Base-by-base conservation (phyloP, 2,888 invertebrate species). In the Hymenopus coronatus region DNA sequence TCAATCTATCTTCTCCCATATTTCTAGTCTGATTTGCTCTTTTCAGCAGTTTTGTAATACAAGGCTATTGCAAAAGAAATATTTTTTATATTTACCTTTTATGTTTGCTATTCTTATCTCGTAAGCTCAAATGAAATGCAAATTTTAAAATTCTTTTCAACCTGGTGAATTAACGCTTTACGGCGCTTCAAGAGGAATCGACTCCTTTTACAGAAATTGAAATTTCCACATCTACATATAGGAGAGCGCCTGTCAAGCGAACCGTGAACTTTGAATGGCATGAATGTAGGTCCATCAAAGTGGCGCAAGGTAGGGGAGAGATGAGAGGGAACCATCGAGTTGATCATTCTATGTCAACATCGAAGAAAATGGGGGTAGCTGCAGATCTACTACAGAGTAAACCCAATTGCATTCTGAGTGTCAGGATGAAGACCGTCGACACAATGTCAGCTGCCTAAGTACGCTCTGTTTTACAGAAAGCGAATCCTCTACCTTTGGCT, bases 291-390 rank as follows among this genome's bases (percentile, higher is more conserved):
- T 70, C 54, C 54, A 70, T 70, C 54, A 70, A 70, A 70, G 54
- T 70, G 54, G 54, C 54, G 25, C 20, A 70, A 70, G 86, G 33
- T 4, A 27, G 54, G 15, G 85, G 85, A 27, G 14, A n/a, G 33
- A 20, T 33, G 54, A 54, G 54, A 54, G 27, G 9, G 81, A 86
- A 15, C 20, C 81, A 28, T 81, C 54, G 46, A 86, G 70, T 20
- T 81, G 46, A 86, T 86, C 86, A 86, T 85, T 28, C 70, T 86
- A 30, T 86, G 86, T 86, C 86, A 86, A 86, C 86, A 86, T 14
- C 15, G 86, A 27, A 85, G 85, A 70, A 85, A 70, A 20, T 40
- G 85, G 20, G 70, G 85, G 85, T 33, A 70, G 54, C 15, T 70
- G 54, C 54, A 70, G 54, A 20, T 70, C 54, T 70, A 70, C 54